Evolutionary conservation across 2,113 vertebrate species (phyloP).

Genomic region (Pluvialis apricaria): DNA sequence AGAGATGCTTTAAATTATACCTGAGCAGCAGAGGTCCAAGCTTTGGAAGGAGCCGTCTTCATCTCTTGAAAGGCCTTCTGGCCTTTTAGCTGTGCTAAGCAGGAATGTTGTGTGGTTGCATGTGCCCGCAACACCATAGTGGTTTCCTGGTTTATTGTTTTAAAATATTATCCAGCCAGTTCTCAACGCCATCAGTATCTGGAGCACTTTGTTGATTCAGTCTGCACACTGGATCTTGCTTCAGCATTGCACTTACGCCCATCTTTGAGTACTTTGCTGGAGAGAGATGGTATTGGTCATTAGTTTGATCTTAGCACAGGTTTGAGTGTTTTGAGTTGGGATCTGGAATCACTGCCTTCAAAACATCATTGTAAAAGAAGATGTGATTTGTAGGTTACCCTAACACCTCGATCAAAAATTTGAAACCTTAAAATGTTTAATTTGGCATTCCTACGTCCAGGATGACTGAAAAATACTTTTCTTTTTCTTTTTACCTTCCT

Average conservation of each 20-base stretch:
- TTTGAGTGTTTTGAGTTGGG: not conserved
- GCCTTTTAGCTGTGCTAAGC: not conserved
- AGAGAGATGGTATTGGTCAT: not conserved
- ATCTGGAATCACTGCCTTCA: not conserved
- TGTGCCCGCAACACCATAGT: not conserved
- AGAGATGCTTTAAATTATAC: not conserved
- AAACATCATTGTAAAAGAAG: not conserved
- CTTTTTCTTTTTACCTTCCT: not conserved
- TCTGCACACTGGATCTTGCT: not conserved
- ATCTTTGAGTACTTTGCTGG: not conserved
- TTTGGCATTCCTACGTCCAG: not conserved
- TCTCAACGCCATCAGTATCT: not conserved
- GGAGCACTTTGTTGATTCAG: not conserved
- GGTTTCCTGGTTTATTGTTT: not conserved
- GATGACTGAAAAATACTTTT: not conserved
- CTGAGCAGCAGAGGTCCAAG: not conserved
- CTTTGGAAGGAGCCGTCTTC: not conserved
- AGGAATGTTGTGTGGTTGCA: not conserved
- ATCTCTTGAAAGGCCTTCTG: not conserved
- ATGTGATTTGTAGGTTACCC: not conserved
- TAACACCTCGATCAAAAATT: not conserved
- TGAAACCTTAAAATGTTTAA: constrained; percentile 6
- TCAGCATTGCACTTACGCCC: not conserved
- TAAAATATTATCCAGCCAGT: not conserved
- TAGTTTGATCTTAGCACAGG: not conserved